Conservation (phyloP, 2,888 invertebrate species). For the Amiota minor region DNA sequence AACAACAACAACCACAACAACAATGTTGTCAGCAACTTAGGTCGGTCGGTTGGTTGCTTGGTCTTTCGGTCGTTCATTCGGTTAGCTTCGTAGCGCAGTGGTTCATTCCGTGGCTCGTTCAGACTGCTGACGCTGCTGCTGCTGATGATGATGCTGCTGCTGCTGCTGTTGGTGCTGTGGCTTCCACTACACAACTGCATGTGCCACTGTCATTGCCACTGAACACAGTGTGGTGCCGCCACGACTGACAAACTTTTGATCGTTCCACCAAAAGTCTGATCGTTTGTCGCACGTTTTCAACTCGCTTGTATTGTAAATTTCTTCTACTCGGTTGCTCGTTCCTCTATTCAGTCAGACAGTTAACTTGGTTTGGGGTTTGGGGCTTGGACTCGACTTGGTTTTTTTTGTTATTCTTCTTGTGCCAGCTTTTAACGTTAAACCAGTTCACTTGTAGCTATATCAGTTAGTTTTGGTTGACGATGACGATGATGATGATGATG, state of each 20-base stretch:
- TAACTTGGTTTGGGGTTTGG: conserved; percentile 21
- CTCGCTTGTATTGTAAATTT: conserved; percentile 2
- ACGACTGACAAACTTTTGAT: conserved; percentile 43
- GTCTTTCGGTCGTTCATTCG: conserved; percentile 8
- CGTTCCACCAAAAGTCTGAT: conserved; percentile 40
- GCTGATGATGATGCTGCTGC: too few species aligned
- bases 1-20: neutral
- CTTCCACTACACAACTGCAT: conserved; percentile 72
- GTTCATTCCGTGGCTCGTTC: conserved; percentile 43
- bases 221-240: conserved; percentile 74
- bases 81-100: conserved; percentile 3
- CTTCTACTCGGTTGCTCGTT: conserved; percentile 33
- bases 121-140: conserved; percentile 49
- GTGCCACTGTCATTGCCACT: conserved; percentile 74
- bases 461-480: conserved; percentile 29
- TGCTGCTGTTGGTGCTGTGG: conserved; percentile 40
- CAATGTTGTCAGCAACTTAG: neutral
- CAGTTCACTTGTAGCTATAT: conserved; percentile 66
- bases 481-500: neutral
- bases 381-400: conserved; percentile 27
- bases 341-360: conserved; percentile 22
- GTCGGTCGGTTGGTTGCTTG: neutral
- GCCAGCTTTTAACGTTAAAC: conserved; percentile 49
- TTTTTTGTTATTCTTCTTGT: conserved; percentile 38
- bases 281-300: conserved; percentile 43